Evolutionary conservation across 2,888 invertebrate species (phyloP).

Genomic region (Zelleria hepariella): DNA sequence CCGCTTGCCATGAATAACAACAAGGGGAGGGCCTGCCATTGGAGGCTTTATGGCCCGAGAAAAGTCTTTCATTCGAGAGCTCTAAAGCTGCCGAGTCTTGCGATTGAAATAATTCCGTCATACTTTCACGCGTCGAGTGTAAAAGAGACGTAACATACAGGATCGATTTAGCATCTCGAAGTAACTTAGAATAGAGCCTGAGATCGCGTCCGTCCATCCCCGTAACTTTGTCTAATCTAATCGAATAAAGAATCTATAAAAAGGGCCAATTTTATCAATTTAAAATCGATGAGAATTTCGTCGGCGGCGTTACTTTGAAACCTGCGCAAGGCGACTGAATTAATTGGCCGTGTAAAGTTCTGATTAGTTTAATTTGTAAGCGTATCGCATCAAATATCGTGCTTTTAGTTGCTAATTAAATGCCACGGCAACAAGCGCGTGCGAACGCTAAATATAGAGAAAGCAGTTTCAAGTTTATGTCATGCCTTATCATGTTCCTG

Average conservation of each 20-base stretch:
- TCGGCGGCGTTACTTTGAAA: neutral
- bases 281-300: neutral
- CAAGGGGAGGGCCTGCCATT: conserved; percentile 29
- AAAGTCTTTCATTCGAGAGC: conserved; percentile 2
- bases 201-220: conserved; percentile 4
- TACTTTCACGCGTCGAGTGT: neutral
- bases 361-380: neutral
- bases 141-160: neutral
- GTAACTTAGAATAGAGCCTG: conserved; percentile 7
- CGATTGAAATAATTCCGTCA: neutral
- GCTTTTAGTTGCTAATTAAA: neutral
- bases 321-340: neutral
- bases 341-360: neutral
- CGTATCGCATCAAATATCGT: neutral
- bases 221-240: conserved; percentile 13
- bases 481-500: neutral
- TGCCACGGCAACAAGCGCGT: neutral
- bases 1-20: conserved; percentile 55
- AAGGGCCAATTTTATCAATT: conserved; percentile 20
- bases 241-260: conserved; percentile 24
- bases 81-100: neutral
- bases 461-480: neutral
- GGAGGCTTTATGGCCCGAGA: conserved; percentile 17
- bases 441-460: neutral
- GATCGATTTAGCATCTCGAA: neutral